Evolutionary conservation across 2,113 vertebrate genomes (phyloP), one percentile per base, ranked within the genome.

Genomic region (Hippocampus zosterae): DNA sequence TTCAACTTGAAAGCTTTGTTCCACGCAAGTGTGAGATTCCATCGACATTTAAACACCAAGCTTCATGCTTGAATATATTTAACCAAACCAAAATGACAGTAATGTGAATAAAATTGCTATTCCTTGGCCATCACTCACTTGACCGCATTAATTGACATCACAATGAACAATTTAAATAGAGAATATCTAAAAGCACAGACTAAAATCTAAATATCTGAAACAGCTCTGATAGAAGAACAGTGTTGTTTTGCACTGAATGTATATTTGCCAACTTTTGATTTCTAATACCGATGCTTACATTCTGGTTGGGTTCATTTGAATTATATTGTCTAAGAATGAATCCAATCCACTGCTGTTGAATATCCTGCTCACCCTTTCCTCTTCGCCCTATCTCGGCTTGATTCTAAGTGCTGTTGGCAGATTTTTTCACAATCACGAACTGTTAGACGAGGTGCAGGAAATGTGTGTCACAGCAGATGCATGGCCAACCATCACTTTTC

Each of bases 391-490:
- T 67, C 73, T 80, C 76, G 44, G 15, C 44, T 62, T 79, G 81
- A 84, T 81, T 84, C 75, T 79, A 72, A 79, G 67, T 62, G 65
- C 76, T 84, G 72, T 65, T 75, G 79, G 74, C 75, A 68, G 73
- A 69, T 65, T 12, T 9, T 72, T 2, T 69, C 71, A 74, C 74
- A 75, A 70, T 72, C 71, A 79, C 67, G 65, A 72, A 80, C 70
- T 76, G 69, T 37, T 6, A 0, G 71, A 81, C 75, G 70, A 82
- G 75, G 44, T 60, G 46, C 37, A 74, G 67, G 68, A 78, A 81
- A 82, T 76, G 76, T 76, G 46, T 75, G 71, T 82, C 67, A 70
- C 70, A 75, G 74, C 82, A 82, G 50, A 81, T 84, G 79, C 55
- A 70, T 68, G 59, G 9, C 63, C 59, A 83, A 74, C 69, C 72